Base-by-base conservation (phyloP, 92 coral and sea anemone genomes). In the Actinernus sp. region DNA sequence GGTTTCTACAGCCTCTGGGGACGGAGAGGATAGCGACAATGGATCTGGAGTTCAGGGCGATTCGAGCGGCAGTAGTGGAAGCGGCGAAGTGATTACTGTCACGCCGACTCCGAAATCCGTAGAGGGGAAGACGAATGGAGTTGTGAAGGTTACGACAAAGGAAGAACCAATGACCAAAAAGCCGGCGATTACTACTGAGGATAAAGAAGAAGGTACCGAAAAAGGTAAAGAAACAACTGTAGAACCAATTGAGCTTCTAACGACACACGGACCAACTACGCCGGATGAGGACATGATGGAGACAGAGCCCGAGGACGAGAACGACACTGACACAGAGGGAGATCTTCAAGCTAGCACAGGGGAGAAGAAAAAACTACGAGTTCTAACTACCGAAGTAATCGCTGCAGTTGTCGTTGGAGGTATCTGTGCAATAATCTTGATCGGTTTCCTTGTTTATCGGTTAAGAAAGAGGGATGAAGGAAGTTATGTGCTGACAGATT, bases 321-420 rank as follows among this genome's bases (percentile, higher is more conserved):
- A 28, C 26, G 58, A 38, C 1, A 38, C 28, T 5, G 19, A 40
- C 11, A 58, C 44, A n/a, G 79, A 53, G 2, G 81, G 49, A 17
- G 53, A 69, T 46, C 54, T 69, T 17, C 34, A 75, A 20, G 72
- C 75, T 0, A 26, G 31, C 12, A 52, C 26, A 2, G 73, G 29
- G 14, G 55, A 65, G 26, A 56, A 50, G 23, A 55, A 46, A 12
- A 73, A 38, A 0, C 32, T 65, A 16, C 26, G 52, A 23, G 90
- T 88, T 39, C 83, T 94, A 7, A 86, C 98, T 4, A 79, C 82
- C 29, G 98, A 94, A 81, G 98, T 94, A 3, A 84, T 87, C 21
- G 97, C 97, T 10, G 98, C 97, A 8, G 96, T 94, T 30, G 92
- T 90, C 30, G 98, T 88, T 37, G 96, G 98, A 33, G 98, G 97